Percentiles rank a stretch among this genome's conserved stretches.
phyloP scores from a whole-genome alignment of 64 coral and sea anemone genomes.

The Acropora yongei region DNA sequence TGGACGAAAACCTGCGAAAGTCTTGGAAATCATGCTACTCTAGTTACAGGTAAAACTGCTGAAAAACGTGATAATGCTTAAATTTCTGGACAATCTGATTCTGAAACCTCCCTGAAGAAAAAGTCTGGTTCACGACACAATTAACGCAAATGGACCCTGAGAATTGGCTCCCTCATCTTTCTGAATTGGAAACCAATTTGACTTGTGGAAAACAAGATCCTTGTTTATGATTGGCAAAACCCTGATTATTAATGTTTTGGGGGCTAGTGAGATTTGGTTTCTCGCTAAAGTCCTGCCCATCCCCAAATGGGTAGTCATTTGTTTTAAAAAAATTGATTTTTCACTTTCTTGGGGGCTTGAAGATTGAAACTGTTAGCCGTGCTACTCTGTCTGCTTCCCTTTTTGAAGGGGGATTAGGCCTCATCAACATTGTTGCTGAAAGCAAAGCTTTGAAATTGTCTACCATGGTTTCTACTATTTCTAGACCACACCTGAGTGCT shows the following conservation, averaged over 20 bases:
- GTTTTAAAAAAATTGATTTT: background rate
- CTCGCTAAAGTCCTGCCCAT: background rate
- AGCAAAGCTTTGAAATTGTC: background rate
- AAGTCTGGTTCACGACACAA: no score
- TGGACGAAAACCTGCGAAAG: no score
- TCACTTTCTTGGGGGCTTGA: background rate
- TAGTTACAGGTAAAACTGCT: no score
- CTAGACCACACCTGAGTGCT: background rate
- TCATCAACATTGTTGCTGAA: background rate
- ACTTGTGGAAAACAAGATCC: slow-evolving; percentile 13
- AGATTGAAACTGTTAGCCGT: background rate
- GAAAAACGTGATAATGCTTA: no score
- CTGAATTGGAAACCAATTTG: background rate
- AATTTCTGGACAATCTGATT: no score
- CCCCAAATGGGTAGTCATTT: background rate
- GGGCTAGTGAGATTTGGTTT: background rate
- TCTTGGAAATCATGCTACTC: background rate
- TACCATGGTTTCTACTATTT: background rate
- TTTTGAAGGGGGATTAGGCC: slow-evolving; percentile 5
- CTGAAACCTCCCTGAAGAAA: no score
- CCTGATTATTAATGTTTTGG: background rate
- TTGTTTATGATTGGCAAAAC: background rate
- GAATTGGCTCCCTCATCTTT: background rate
- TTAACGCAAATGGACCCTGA: background rate
- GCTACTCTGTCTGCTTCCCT: background rate